phyloP scores from a whole-genome alignment of 2,888 invertebrate genomes.

The Drosophila phalerata region DNA sequence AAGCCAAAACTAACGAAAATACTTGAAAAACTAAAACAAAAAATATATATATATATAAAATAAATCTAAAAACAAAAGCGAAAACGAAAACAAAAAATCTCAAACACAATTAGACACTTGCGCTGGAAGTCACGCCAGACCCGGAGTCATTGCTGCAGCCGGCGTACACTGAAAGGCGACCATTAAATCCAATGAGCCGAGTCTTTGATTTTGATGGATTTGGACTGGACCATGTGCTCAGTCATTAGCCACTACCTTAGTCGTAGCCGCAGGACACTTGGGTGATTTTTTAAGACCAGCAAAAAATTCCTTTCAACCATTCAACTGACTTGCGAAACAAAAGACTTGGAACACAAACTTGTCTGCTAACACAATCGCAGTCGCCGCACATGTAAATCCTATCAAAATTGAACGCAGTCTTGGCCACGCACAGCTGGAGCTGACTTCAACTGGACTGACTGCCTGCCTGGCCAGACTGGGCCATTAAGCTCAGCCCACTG shows the following conservation, averaged over 20 bases:
- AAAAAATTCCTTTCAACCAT: slow-evolving; percentile 50
- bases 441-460: slow-evolving; percentile 17
- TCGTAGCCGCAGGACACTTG: slow-evolving; percentile 65
- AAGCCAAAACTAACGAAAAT: slow-evolving; percentile 23
- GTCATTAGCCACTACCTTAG: slow-evolving; percentile 45
- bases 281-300: slow-evolving; percentile 58
- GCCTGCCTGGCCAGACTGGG: slow-evolving; percentile 9
- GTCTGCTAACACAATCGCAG: slow-evolving; percentile 28
- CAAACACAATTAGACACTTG: slow-evolving; percentile 76
- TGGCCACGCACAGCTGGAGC: slow-evolving; percentile 69
- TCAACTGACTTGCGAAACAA: slow-evolving; percentile 47
- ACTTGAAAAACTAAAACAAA: background rate
- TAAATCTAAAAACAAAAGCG: slow-evolving; percentile 4
- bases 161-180: background rate
- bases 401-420: slow-evolving; percentile 44
- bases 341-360: slow-evolving; percentile 67
- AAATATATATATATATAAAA: no score
- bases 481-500: slow-evolving; percentile 52
- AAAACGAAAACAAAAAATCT: slow-evolving; percentile 37
- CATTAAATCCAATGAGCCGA: slow-evolving; percentile 48
- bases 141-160: slow-evolving; percentile 15
- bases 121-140: slow-evolving; percentile 71
- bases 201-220: slow-evolving; percentile 68
- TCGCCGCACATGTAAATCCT: slow-evolving; percentile 61
- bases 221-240: slow-evolving; percentile 47